Percentiles rank a stretch among this genome's conserved stretches.
These are phyloP conservation scores for Spisula subtruncata DNA, from an alignment of 2,888 invertebrate genomes.

Conservation along the genomic window DNA sequence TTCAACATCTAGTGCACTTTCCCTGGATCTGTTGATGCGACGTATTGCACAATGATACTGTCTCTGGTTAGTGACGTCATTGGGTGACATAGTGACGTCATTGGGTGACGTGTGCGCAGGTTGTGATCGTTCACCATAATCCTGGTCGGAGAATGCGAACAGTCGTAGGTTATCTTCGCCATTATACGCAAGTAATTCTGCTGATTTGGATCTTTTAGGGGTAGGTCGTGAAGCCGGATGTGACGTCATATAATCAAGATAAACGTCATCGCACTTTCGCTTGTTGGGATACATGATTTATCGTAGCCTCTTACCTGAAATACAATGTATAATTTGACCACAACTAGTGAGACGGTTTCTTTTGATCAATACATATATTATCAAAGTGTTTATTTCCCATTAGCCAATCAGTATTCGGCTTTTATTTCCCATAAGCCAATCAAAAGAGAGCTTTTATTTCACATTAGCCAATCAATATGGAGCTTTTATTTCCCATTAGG, in stretches of 20 bases:
- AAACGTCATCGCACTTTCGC: background rate
- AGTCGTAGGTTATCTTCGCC: background rate
- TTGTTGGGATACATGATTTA: constrained; percentile 2
- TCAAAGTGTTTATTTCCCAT: too few species aligned
- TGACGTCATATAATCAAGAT: background rate
- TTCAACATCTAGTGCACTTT: background rate
- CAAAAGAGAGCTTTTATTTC: too few species aligned
- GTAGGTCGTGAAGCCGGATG: background rate
- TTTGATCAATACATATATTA: too few species aligned
- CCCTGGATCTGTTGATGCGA: background rate
- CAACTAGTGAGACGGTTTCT: too few species aligned
- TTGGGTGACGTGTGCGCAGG: background rate
- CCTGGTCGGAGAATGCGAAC: background rate
- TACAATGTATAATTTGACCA: too few species aligned
- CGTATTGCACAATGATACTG: background rate
- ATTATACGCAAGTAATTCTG: background rate
- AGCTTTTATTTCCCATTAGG: too few species aligned
- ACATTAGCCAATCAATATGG: too few species aligned
- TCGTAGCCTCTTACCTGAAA: too few species aligned
- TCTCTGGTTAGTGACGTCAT: background rate
- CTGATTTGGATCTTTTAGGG: background rate
- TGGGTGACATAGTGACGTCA: too few species aligned
- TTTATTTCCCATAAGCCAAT: too few species aligned
- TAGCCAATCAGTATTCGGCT: too few species aligned
- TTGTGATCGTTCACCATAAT: background rate